Conservation (phyloP, 2,797 vertebrate genomes). For the Acanthurus tractus region DNA sequence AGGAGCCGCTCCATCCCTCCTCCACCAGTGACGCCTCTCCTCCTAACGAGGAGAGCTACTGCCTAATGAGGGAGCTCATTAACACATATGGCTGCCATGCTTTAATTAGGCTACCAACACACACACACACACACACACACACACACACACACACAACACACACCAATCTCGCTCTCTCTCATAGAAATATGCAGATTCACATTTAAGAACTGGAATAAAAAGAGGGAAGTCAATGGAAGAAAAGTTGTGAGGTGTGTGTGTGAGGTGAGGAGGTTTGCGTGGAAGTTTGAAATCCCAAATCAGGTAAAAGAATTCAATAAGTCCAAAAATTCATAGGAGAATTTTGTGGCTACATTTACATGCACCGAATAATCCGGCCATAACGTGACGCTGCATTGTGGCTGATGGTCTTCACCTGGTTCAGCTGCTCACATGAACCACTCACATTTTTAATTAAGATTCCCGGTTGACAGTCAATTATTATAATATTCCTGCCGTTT, state of each 20-base stretch:
- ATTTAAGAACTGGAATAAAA: constrained; percentile 49
- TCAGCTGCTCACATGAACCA: constrained; percentile 35
- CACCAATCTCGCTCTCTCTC: too few relatives aligned
- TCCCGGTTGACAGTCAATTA: background rate
- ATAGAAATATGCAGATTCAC: constrained; percentile 33
- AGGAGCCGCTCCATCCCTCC: constrained; percentile 78
- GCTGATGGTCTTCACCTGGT: constrained; percentile 22
- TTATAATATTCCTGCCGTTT: constrained; percentile 2
- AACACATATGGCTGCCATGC: constrained; percentile 91
- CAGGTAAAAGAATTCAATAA: constrained; percentile 21
- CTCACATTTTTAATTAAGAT: background rate
- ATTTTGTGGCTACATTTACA: background rate
- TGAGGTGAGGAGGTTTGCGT: constrained; percentile 37
- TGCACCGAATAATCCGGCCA: constrained; percentile 1
- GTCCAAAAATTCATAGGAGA: background rate
- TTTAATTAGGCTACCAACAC: constrained; percentile 90
- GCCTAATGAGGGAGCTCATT: constrained; percentile 93
- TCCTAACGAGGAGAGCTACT: constrained; percentile 90
- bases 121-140: constrained; percentile 27
- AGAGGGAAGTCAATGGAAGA: constrained; percentile 50
- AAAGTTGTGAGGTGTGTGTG: constrained; percentile 54
- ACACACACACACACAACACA: too few relatives aligned
- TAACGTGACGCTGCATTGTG: constrained; percentile 1
- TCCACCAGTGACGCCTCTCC: constrained; percentile 66
- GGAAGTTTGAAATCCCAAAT: constrained; percentile 27